These are phyloP conservation scores for Hoplias malabaricus DNA, from an alignment of 2,113 vertebrate species.

Conservation along the genomic window DNA sequence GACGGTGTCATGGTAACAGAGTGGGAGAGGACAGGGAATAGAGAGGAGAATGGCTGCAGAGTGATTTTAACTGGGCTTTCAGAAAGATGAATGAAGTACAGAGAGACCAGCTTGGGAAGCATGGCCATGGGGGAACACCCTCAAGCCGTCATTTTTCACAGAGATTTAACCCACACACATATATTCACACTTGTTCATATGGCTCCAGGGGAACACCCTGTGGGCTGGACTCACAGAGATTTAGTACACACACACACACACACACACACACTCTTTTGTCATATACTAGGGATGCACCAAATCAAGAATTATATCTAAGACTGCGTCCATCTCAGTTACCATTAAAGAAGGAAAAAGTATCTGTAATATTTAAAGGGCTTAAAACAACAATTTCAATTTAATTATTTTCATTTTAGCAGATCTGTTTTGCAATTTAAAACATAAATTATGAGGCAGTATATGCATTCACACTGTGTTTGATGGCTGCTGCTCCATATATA, in stretches of 20 bases:
- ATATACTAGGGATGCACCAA: too few relatives aligned
- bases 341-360: too few relatives aligned
- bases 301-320: too few relatives aligned
- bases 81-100: slow-evolving; percentile 5
- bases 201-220: background rate
- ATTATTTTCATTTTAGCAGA: too few relatives aligned
- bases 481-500: too few relatives aligned
- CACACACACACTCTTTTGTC: slow-evolving; percentile 15
- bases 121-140: background rate
- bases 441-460: too few relatives aligned
- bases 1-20: slow-evolving; percentile 47
- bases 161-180: background rate
- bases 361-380: too few relatives aligned
- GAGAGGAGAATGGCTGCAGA: slow-evolving; percentile 29
- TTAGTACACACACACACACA: background rate
- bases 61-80: slow-evolving; percentile 4
- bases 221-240: background rate
- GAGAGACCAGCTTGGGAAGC: background rate
- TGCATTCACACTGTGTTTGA: too few relatives aligned
- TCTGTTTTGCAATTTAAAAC: too few relatives aligned
- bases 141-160: background rate
- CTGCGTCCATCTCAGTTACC: too few relatives aligned
- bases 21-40: slow-evolving; percentile 20
- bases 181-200: background rate
- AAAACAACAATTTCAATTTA: too few relatives aligned